Evolutionary conservation across 1,140 invertebrate genomes (phyloP).

Genomic region (Nixonia krombeini): DNA sequence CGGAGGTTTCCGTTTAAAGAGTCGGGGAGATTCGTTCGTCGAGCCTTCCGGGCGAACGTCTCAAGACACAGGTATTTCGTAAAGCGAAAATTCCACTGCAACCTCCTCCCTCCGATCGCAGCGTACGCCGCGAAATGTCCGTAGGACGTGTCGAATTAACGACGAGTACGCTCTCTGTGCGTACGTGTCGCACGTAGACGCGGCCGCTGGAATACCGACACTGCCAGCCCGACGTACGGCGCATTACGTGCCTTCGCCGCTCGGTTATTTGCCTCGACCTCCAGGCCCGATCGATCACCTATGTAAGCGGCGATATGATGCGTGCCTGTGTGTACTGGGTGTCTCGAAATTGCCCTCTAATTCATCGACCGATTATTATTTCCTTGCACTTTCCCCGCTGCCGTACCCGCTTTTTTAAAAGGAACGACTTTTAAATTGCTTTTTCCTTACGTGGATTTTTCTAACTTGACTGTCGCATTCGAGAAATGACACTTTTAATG

Average conservation of each 20-base stretch:
- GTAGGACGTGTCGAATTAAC: conserved; percentile 1
- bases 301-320: conserved; percentile 35
- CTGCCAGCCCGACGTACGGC: conserved; percentile 20
- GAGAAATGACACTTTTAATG: too few relatives aligned
- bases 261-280: conserved; percentile 48
- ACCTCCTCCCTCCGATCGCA: background rate
- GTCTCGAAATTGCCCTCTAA: conserved; percentile 3
- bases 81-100: background rate
- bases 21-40: too few relatives aligned
- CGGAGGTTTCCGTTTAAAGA: too few relatives aligned
- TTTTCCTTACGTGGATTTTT: too few relatives aligned
- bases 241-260: conserved; percentile 27
- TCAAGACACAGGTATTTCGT: background rate
- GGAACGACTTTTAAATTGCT: too few relatives aligned
- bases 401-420: too few relatives aligned
- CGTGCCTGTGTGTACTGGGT: conserved; percentile 27
- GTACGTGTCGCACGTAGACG: too few relatives aligned
- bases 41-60: too few relatives aligned
- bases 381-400: too few relatives aligned
- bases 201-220: conserved; percentile 35
- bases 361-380: too few relatives aligned
- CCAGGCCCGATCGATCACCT: conserved; percentile 39
- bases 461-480: too few relatives aligned
- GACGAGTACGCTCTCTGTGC: background rate
- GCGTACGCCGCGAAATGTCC: background rate